Evolutionary conservation across 2,888 invertebrate genomes (phyloP).

Genomic region (Ashinkailepas kermadecensis): DNA sequence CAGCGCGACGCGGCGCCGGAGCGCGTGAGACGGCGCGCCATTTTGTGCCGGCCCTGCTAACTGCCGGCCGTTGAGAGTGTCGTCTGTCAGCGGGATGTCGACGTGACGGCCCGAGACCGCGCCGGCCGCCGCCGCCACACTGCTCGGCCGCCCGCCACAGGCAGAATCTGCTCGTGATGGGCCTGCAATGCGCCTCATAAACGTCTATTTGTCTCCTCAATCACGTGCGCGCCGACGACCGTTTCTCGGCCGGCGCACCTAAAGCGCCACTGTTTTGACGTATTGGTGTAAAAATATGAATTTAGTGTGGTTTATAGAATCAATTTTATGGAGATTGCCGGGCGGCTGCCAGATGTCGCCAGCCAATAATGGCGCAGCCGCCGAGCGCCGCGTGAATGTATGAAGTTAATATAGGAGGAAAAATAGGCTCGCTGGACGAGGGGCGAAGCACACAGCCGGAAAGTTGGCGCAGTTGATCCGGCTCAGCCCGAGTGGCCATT

Average conservation of each 20-base stretch:
- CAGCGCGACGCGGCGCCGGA: too few relatives aligned
- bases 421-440: slow-evolving; percentile 23
- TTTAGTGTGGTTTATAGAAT: slow-evolving; percentile 23
- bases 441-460: neutral
- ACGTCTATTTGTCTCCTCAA: slow-evolving; percentile 18
- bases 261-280: slow-evolving; percentile 21
- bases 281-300: slow-evolving; percentile 23
- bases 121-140: neutral
- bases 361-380: slow-evolving; percentile 19
- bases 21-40: too few relatives aligned
- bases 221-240: neutral
- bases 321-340: slow-evolving; percentile 24
- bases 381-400: slow-evolving; percentile 16
- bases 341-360: slow-evolving; percentile 2
- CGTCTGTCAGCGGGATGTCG: neutral
- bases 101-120: neutral
- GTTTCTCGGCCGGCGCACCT: neutral
- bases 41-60: too few relatives aligned
- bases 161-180: neutral
- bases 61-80: neutral
- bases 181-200: neutral
- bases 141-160: neutral
- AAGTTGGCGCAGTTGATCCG: slow-evolving; percentile 1
- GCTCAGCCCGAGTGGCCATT: too few relatives aligned
- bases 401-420: slow-evolving; percentile 23